phyloP scores from a whole-genome alignment of 2,113 vertebrate species.

The Bufo gargarizans region DNA sequence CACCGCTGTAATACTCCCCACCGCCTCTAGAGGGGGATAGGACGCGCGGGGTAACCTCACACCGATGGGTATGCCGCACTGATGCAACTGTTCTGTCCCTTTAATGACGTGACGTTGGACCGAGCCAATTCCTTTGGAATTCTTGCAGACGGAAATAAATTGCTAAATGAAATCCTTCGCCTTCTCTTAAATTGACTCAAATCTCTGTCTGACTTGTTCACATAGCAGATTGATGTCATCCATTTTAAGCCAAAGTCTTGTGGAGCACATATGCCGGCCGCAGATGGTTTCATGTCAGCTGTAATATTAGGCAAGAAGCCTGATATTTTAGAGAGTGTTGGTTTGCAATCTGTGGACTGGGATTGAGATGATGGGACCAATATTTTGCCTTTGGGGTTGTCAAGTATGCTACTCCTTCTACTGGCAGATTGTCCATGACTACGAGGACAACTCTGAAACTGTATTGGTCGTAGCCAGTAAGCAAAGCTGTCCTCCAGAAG shows the following conservation, averaged over 20 bases:
- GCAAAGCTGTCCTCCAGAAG: too few species aligned
- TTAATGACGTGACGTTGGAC: not conserved
- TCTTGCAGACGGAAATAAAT: not conserved
- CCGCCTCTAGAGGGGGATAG: not conserved
- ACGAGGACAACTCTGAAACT: not conserved
- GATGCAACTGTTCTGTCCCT: not conserved
- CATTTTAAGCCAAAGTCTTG: constrained; percentile 12
- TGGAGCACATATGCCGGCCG: constrained; percentile 4
- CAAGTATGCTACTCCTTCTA: not conserved
- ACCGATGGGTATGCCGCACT: not conserved
- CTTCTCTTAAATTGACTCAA: not conserved
- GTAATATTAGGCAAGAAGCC: constrained; percentile 16
- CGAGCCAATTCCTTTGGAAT: not conserved
- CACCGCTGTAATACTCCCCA: not conserved
- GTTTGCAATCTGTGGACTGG: constrained; percentile 6
- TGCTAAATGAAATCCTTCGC: not conserved
- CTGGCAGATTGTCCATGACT: not conserved
- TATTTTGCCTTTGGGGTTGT: not conserved
- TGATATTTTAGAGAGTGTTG: not conserved
- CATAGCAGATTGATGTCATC: not conserved
- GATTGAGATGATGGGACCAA: not conserved
- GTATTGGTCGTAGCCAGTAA: not conserved
- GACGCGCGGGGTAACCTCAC: not conserved
- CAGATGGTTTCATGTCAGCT: constrained; percentile 9
- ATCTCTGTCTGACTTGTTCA: not conserved